Evolutionary conservation across 2,888 invertebrate species (phyloP), one percentile per base, ranked within the genome.

Genomic region (Apotomis capreana): DNA sequence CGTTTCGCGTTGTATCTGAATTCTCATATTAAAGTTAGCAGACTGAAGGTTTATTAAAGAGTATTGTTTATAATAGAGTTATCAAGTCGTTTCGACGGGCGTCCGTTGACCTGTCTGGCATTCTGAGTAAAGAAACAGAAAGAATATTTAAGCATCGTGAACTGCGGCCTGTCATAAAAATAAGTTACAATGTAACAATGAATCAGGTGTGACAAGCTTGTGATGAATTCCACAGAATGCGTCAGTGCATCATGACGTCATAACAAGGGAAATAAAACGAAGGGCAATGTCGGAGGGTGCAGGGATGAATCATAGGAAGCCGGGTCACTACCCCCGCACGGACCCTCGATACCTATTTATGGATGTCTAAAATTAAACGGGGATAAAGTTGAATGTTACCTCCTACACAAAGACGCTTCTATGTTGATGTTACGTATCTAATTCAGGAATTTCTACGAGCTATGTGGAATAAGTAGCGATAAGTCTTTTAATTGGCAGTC

Each of bases 291-390:
- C 81, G 72, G 85, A 90, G 91, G 91, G 92, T 87, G 85, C 81
- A 82, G 86, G 88, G 91, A 90, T 93, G 92, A 93, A 90, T 93
- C 92, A 92, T 90, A 87, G 88, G 87, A 87, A 87, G 86, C 84
- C 85, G 85, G 90, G 89, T 90, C 90, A 87, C 83, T 87, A 88
- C 87, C 90, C 89, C 83, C 86, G 70, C 73, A 76, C 81, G 62
- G 65, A 69, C 88, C 87, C 87, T 81, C 79, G 79, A 77, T 74
- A 81, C 81, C 87, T 90, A 90, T 88, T 88, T 87, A 84, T 88
- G 85, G 79, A 80, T 80, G 86, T 86, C 87, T 81, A 83, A 85
- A 84, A 85, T 79, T 76, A 73, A 26, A 73, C 78, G 81, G 78
- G 81, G 79, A 81, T 81, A 81, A 76, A 77, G 77, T 62, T 79